Conservation (phyloP, 2,888 invertebrate species). For the Diabrotica balteata region DNA sequence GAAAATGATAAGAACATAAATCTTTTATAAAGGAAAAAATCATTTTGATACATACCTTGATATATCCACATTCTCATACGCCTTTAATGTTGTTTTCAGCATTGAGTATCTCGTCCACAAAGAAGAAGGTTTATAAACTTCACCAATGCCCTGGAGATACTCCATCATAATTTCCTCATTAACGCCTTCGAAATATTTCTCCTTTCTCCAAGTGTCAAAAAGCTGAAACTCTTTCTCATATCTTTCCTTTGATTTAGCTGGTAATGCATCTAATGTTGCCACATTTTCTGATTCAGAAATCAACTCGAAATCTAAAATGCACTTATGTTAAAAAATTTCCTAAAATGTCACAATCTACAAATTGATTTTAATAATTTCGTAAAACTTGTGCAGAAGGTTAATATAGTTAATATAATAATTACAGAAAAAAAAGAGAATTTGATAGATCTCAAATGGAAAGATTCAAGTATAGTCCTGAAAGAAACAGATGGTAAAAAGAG, state of each 20-base stretch:
- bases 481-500: too few species aligned
- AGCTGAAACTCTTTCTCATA: constrained; percentile 14
- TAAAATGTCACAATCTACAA: too few species aligned
- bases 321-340: too few species aligned
- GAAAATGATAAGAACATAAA: too few species aligned
- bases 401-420: too few species aligned
- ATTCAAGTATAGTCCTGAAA: too few species aligned
- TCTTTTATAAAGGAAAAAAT: too few species aligned
- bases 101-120: constrained; percentile 20
- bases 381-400: too few species aligned
- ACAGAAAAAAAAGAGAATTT: too few species aligned
- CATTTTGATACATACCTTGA: background rate
- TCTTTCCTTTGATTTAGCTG: constrained; percentile 13
- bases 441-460: too few species aligned
- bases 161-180: constrained; percentile 12
- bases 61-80: constrained; percentile 18
- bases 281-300: background rate
- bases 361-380: too few species aligned
- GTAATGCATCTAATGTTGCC: constrained; percentile 1
- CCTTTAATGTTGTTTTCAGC: constrained; percentile 12
- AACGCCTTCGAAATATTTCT: constrained; percentile 6
- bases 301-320: too few species aligned
- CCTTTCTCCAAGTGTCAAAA: constrained; percentile 21
- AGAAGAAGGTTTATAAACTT: constrained; percentile 13
- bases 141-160: constrained; percentile 15